Conservation (phyloP, 2,888 invertebrate species). For the Cheilosia pagana region DNA sequence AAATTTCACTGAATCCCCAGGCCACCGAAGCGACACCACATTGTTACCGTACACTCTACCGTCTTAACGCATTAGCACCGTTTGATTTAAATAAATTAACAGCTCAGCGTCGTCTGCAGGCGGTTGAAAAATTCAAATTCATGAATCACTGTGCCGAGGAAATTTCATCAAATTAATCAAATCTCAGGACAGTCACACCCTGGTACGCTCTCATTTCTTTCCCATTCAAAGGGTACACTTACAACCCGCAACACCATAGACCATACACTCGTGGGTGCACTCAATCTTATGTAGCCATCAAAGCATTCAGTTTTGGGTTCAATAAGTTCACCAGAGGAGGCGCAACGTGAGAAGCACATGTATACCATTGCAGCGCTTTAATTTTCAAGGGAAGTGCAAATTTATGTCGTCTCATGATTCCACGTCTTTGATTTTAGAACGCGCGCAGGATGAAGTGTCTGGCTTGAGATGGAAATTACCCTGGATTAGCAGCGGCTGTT, state of each 20-base stretch:
- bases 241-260: background rate
- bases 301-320: conserved; percentile 59
- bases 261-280: background rate
- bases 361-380: conserved; percentile 19
- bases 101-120: conserved; percentile 27
- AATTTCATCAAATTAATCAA: conserved; percentile 69
- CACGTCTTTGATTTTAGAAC: conserved; percentile 59
- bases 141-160: conserved; percentile 55
- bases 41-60: conserved; percentile 11
- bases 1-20: conserved; percentile 2
- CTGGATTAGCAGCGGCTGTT: conserved; percentile 46
- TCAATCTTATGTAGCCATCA: conserved; percentile 51
- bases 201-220: background rate
- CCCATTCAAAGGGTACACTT: background rate
- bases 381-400: conserved; percentile 57
- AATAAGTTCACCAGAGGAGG: conserved; percentile 49
- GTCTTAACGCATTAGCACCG: conserved; percentile 57
- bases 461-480: conserved; percentile 48
- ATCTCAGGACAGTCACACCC: conserved; percentile 25
- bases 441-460: conserved; percentile 21
- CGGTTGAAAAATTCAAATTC: conserved; percentile 57
- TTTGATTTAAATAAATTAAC: conserved; percentile 70
- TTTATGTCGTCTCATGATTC: conserved; percentile 70
- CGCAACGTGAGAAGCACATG: background rate
- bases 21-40: background rate